phyloP scores from a whole-genome alignment of 2,113 vertebrate species.

The Marmota flaviventris region DNA sequence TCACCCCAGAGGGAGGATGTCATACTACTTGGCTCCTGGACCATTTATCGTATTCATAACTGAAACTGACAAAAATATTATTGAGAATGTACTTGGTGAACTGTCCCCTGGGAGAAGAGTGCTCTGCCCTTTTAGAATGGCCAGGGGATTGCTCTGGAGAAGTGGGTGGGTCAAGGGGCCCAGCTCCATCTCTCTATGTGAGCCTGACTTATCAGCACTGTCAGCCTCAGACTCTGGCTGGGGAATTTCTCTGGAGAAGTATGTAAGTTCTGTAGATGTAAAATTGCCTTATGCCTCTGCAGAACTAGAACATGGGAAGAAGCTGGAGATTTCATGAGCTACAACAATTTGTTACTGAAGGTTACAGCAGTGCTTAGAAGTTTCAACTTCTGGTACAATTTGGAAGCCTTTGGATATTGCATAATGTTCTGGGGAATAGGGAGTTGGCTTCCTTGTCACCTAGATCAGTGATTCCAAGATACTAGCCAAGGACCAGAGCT shows the following conservation, averaged over 20 bases:
- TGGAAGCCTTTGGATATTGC: constrained; percentile 6
- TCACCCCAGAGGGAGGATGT: background rate
- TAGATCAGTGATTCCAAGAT: background rate
- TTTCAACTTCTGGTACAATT: background rate
- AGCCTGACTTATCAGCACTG: background rate
- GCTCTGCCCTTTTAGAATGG: background rate
- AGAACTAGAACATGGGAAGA: background rate
- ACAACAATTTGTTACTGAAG: background rate
- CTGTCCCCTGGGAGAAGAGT: background rate
- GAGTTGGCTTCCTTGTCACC: background rate
- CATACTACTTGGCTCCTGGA: background rate
- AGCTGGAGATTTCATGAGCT: background rate
- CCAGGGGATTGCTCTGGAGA: background rate
- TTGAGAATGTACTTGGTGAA: background rate
- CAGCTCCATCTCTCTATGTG: background rate
- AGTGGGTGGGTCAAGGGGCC: background rate
- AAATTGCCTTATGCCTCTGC: background rate
- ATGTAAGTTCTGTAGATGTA: background rate
- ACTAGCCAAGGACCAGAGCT: constrained; percentile 5
- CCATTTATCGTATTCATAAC: background rate
- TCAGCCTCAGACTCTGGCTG: background rate
- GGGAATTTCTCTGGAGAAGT: background rate
- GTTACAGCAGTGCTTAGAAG: background rate
- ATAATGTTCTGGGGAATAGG: background rate
- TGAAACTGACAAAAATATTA: background rate